phyloP scores from a whole-genome alignment of 2,797 vertebrate species.

The Acestrorhynchus altus region DNA sequence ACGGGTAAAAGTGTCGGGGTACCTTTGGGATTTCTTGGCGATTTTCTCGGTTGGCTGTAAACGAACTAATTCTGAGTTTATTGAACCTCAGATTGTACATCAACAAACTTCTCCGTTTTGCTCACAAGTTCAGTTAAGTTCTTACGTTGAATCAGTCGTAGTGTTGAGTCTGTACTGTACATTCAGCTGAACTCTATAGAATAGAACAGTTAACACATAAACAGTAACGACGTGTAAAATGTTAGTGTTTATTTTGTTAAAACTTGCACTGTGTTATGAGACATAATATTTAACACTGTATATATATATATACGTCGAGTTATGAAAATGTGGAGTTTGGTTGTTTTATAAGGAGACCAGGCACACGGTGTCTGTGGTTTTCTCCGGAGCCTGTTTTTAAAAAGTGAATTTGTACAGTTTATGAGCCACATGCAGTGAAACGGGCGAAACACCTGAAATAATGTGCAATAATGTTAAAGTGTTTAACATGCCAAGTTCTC shows the following conservation, averaged over 20 bases:
- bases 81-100: too few relatives aligned
- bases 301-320: background rate
- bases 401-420: background rate
- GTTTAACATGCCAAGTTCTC: background rate
- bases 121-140: too few relatives aligned
- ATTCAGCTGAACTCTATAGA: background rate
- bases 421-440: background rate
- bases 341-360: background rate
- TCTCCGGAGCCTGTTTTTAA: background rate
- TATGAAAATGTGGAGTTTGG: background rate
- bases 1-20: background rate
- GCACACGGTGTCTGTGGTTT: background rate
- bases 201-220: background rate
- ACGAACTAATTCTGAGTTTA: too few relatives aligned
- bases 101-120: too few relatives aligned
- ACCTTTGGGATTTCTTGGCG: background rate
- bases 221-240: background rate
- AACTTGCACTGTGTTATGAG: background rate
- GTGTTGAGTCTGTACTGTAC: too few relatives aligned
- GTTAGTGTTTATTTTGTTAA: slow-evolving; percentile 2
- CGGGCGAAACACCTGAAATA: background rate
- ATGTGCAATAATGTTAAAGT: background rate
- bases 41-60: too few relatives aligned
- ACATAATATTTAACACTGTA: background rate
- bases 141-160: too few relatives aligned